Evolutionary conservation across 2,113 vertebrate species (phyloP).

Genomic region (Xiphias gladius): DNA sequence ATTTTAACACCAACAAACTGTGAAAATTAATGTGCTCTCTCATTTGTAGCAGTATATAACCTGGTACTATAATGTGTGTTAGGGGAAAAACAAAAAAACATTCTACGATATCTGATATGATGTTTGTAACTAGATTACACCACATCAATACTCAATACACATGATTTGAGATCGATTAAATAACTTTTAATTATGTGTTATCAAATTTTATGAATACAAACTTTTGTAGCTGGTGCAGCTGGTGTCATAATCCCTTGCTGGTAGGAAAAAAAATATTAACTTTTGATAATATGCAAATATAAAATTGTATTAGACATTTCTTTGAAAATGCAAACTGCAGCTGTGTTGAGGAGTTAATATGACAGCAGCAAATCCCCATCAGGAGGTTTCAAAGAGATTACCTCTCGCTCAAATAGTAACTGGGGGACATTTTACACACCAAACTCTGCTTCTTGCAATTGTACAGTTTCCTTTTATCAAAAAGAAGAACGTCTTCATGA

Average conservation of each 20-base stretch:
- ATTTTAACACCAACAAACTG: slow-evolving; percentile 26
- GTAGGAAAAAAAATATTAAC: neutral
- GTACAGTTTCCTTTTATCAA: neutral
- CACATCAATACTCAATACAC: neutral
- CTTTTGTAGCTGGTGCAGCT: neutral
- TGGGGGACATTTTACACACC: slow-evolving; percentile 2
- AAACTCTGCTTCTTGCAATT: neutral
- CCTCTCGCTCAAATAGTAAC: neutral
- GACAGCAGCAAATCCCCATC: slow-evolving; percentile 19
- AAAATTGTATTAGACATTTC: neutral
- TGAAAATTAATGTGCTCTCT: neutral
- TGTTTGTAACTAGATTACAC: neutral
- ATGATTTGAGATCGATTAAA: neutral
- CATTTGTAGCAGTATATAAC: neutral
- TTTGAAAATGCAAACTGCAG: slow-evolving; percentile 9
- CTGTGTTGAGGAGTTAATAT: slow-evolving; percentile 11
- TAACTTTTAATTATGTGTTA: neutral
- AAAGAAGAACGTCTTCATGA: neutral
- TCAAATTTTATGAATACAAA: neutral
- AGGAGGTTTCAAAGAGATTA: slow-evolving; percentile 17
- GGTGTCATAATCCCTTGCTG: neutral
- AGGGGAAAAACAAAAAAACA: neutral
- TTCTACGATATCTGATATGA: neutral
- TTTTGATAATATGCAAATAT: neutral
- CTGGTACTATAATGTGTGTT: neutral